phyloP scores from a whole-genome alignment of 1,140 invertebrate species.

The Macrobrachium rosenbergii region DNA sequence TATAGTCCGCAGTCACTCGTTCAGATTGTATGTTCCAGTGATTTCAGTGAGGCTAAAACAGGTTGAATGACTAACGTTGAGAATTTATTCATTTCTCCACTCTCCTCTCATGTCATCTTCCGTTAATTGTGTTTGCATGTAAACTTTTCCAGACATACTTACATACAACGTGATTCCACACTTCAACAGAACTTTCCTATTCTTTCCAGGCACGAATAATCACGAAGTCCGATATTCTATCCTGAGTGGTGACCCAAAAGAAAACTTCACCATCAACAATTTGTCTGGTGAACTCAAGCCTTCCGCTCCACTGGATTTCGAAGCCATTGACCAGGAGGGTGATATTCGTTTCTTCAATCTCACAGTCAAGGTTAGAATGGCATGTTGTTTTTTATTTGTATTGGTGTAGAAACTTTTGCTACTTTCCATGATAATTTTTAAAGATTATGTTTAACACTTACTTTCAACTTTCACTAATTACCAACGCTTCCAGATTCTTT shows the following conservation, averaged over 20 bases:
- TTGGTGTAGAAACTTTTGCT: not conserved
- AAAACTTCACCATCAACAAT: slow-evolving; percentile 87
- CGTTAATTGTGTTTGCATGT: too few relatives aligned
- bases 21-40: too few relatives aligned
- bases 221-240: slow-evolving; percentile 88
- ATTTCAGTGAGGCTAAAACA: too few relatives aligned
- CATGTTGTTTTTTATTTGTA: not conserved
- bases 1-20: too few relatives aligned
- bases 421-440: too few relatives aligned
- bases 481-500: too few relatives aligned
- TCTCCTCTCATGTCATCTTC: not conserved
- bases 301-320: slow-evolving; percentile 82
- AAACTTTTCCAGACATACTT: too few relatives aligned
- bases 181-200: too few relatives aligned
- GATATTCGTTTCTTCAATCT: slow-evolving; percentile 82
- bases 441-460: too few relatives aligned
- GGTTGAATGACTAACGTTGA: not conserved
- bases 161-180: too few relatives aligned
- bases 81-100: too few relatives aligned
- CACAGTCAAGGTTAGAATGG: slow-evolving; percentile 74
- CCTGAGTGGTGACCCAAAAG: slow-evolving; percentile 78
- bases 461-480: too few relatives aligned
- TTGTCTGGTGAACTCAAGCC: slow-evolving; percentile 81
- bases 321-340: slow-evolving; percentile 74
- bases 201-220: slow-evolving; percentile 81